Evolutionary conservation across 2,888 invertebrate genomes (phyloP), one percentile per base, ranked within the genome.

Genomic region (Leistus spinibarbis): DNA sequence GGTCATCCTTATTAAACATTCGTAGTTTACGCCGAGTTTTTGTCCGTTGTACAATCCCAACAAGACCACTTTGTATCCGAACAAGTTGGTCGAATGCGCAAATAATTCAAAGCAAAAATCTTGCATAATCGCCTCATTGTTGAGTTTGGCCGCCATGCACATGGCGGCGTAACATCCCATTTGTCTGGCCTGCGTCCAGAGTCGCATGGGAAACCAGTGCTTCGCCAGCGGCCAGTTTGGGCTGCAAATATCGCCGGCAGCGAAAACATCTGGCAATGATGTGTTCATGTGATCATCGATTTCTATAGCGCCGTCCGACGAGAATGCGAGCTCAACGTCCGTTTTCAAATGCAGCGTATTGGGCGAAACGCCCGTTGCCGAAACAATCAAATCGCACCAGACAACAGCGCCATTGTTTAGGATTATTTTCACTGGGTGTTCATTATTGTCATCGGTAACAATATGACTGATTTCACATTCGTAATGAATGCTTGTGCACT

Each of bases 91-190:
- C 17, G 97, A 95, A 86, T 99, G 99, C 0, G 97, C 93, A 83
- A 99, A 99, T 53, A 99, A 86, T 86, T 99, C 99, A 87, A 99
- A 99, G 84, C 96, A 96, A 84, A 99, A 97, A 85, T 99, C 99
- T 86, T 93, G 95, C 73, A 92, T 86, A 13, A 94, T 88, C 78
- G 88, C 87, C 85, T 94, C 91, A 40, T 13, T 40, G 10, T 85
- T 88, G 5, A 89, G 82, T 77, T 86, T 86, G 0, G 90, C 90
- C 77, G 90, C 89, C 95, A 99, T 98, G 75, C 93, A 91, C 84
- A 94, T 94, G 0, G 96, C 98, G 22, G 95, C 97, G 88, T 96
- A 97, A 71, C 91, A 90, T 9, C 98, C 99, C 98, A 98, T 98
- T 86, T 98, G 98, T 71, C 97, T 88, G 0, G 99, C 99, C 86